These are phyloP conservation scores for Erythrocercus mccallii DNA, from an alignment of 2,113 vertebrate genomes.

Conservation along the genomic window DNA sequence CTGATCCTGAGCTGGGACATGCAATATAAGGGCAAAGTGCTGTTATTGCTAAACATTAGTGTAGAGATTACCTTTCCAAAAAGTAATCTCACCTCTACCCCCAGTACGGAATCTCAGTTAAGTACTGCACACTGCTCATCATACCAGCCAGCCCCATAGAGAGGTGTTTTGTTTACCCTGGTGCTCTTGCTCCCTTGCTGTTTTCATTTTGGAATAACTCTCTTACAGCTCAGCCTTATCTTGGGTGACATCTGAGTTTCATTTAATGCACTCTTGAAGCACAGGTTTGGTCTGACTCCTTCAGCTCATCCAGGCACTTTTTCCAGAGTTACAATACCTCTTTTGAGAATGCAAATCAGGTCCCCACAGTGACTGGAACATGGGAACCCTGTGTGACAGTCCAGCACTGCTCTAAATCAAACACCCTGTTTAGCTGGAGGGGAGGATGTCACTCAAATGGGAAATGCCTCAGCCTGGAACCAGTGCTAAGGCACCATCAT, in stretches of 20 bases:
- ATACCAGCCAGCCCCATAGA: neutral
- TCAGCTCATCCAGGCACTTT: neutral
- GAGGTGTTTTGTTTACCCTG: neutral
- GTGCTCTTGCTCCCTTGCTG: neutral
- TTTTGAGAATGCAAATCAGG: rapidly evolving
- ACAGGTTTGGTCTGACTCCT: neutral
- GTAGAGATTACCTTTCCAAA: neutral
- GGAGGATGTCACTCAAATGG: neutral
- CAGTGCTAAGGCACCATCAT: neutral
- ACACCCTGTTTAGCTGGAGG: neutral
- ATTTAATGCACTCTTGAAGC: neutral
- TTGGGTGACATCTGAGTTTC: neutral
- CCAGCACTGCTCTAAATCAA: neutral
- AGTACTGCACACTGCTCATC: neutral
- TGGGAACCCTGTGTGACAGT: neutral
- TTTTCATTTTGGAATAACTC: neutral
- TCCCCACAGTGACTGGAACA: neutral
- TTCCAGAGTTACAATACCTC: neutral
- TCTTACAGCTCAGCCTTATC: neutral
- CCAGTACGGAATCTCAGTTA: neutral
- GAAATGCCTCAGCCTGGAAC: neutral
- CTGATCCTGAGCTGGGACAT: neutral
- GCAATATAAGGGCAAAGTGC: neutral
- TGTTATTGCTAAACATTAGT: neutral
- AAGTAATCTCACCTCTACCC: neutral